Base-by-base conservation (phyloP, 1,140 invertebrate species). In the Tetramorium parvispinum region DNA sequence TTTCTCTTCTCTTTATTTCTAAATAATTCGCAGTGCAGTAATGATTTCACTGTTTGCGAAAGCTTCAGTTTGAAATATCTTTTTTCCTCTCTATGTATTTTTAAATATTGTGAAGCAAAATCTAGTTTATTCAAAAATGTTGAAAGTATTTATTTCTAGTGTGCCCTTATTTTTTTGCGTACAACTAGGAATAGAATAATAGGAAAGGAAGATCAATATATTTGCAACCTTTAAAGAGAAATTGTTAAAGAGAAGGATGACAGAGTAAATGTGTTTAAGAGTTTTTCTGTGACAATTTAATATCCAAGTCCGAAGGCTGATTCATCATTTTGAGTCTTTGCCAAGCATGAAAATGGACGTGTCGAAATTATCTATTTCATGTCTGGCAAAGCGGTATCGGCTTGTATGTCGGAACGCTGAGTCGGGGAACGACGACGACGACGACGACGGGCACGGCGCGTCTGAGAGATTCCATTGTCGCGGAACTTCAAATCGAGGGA, bases 401-500 rank as follows among this genome's bases (percentile, higher is more conserved):
- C 85, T 71, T 85, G 37, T 83, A 61, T 75, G 89, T 73, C 90
- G 86, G 86, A 79, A 65, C 86, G 86, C 81, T 57, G 77, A 71
- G 81, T 78, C 57, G 68, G 61, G 68, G 51, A 37, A 10, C 21
- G 40, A 73, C 53, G 53, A 57, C 68, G 83, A 77, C 79, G 85
- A 71, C 85, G 87, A 79, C 85, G 91, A 53, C 66, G 76, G 82
- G 82, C 59, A 79, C 77, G 65, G 86, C 85, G 88, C 85, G 89
- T 90, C 89, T 90, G 86, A 88, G 89, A 91, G 87, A 89, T 85
- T 90, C 89, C 86, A 92, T 93, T 93, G 92, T 92, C 90, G 85
- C 75, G 85, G 75, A 85, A 91, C 91, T 91, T 87, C 85, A 89
- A 92, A 92, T 93, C 87, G 92, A 85, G 88, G 91, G 91, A 93